Evolutionary conservation across 2,113 vertebrate species (phyloP).

Genomic region (Carassius auratus): DNA sequence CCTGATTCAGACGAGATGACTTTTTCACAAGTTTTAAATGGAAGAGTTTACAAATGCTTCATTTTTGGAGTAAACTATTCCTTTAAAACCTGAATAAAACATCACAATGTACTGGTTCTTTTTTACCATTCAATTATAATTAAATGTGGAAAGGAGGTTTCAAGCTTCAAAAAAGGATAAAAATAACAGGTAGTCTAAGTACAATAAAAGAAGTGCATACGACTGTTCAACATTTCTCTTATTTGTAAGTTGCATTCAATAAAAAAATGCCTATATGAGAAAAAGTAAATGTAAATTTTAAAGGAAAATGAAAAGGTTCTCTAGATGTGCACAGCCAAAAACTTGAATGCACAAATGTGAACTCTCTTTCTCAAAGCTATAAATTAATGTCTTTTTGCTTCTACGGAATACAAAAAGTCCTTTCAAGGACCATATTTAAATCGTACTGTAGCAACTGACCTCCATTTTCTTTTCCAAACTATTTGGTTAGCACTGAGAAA

Average conservation of each 20-base stretch:
- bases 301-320: neutral
- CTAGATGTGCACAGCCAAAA: neutral
- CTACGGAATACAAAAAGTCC: neutral
- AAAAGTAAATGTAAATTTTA: neutral
- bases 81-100: neutral
- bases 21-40: too few relatives aligned
- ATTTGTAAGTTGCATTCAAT: too few relatives aligned
- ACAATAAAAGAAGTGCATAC: neutral
- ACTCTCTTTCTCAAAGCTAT: neutral
- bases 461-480: slow-evolving; percentile 23
- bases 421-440: neutral
- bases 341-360: neutral
- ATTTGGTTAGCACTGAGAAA: neutral
- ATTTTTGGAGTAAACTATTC: too few relatives aligned
- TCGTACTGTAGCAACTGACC: neutral
- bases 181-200: neutral
- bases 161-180: neutral
- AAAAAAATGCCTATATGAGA: too few relatives aligned
- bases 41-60: too few relatives aligned
- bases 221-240: too few relatives aligned
- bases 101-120: neutral
- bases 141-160: too few relatives aligned
- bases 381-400: neutral
- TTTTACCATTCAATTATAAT: neutral
- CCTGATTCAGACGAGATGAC: too few relatives aligned